A percentile compares a stretch with the other conserved stretches of the same genome.
Evolutionary conservation across 2,113 vertebrate genomes (phyloP).

Genomic region (Taurulus bubalis): DNA sequence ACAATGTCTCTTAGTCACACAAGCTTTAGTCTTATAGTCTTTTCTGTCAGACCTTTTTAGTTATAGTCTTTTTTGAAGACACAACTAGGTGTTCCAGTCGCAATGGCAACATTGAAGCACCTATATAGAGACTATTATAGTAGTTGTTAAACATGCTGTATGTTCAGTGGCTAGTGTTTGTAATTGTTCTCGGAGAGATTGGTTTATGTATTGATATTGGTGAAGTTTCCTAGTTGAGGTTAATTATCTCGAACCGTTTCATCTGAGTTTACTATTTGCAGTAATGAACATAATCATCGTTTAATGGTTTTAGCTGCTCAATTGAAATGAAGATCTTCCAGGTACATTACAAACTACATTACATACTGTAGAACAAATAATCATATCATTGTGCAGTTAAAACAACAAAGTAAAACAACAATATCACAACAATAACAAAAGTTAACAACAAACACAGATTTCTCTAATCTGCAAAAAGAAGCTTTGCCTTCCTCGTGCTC

Average conservation of each 20-base stretch:
- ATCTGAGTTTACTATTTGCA: background rate
- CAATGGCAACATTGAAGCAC: background rate
- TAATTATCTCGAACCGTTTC: background rate
- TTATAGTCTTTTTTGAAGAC: slow-evolving; percentile 5
- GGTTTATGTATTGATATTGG: background rate
- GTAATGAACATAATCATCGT: background rate
- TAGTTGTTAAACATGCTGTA: background rate
- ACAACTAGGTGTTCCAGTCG: background rate
- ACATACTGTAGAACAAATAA: background rate
- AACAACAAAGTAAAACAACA: too few species aligned
- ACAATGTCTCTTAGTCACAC: background rate
- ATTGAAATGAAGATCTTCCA: background rate
- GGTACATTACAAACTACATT: background rate
- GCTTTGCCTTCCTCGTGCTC: background rate
- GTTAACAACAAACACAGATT: background rate
- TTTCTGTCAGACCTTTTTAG: background rate
- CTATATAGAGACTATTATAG: background rate
- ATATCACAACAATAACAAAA: background rate
- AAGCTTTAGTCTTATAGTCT: background rate
- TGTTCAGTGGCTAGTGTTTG: background rate
- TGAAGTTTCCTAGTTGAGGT: background rate
- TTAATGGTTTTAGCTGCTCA: background rate
- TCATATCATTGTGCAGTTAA: background rate
- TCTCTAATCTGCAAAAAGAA: background rate
- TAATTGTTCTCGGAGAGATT: background rate